Conservation (phyloP, 2,888 invertebrate genomes). For the Tupiocoris notatus region DNA sequence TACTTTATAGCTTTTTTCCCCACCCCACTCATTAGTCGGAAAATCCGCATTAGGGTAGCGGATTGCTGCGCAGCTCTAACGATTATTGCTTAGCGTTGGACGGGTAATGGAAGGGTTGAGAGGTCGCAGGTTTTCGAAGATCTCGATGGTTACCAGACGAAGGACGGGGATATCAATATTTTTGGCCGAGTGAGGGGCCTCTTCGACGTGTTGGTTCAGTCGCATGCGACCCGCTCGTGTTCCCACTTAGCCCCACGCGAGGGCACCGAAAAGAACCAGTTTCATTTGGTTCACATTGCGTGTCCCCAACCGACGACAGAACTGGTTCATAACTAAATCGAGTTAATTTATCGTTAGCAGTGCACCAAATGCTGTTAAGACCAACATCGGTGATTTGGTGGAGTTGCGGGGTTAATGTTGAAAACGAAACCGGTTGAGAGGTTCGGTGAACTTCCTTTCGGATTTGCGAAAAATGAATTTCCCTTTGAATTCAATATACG, state of each 20-base stretch:
- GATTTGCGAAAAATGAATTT: no score
- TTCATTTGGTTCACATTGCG: conserved; percentile 28
- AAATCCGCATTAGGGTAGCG: neutral
- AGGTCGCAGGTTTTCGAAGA: neutral
- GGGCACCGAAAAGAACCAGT: conserved; percentile 20
- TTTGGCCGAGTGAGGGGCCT: neutral
- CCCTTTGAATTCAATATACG: no score
- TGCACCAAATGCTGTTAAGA: neutral
- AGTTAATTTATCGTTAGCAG: neutral
- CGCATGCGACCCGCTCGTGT: conserved; percentile 23
- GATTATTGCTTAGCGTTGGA: neutral
- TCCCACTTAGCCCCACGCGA: conserved; percentile 24
- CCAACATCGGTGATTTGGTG: no score
- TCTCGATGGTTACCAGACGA: neutral
- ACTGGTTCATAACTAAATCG: neutral
- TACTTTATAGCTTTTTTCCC: no score
- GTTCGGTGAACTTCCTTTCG: no score
- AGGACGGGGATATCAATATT: neutral
- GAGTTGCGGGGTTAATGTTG: no score
- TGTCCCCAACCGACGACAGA: neutral
- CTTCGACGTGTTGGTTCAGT: neutral
- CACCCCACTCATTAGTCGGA: neutral
- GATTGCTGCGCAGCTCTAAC: no score
- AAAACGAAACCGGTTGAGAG: no score
- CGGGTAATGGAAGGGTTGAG: neutral